Base-by-base conservation (phyloP, 2,113 vertebrate genomes). In the human (Homo sapiens) region DNA sequence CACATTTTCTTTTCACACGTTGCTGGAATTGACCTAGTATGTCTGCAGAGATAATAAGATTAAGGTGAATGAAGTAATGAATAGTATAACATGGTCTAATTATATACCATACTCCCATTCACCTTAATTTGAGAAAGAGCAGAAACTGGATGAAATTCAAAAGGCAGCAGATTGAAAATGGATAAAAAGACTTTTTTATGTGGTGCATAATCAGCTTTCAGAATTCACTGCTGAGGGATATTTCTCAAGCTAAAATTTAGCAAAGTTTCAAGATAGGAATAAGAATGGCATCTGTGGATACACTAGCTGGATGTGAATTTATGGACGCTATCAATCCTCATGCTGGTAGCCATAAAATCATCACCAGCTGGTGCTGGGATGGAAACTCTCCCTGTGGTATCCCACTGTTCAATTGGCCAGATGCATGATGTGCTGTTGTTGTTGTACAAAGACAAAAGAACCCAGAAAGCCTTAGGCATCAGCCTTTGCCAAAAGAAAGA, bases 281-380 rank as follows among this genome's bases (percentile, higher is more conserved):
- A 97, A 98, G 96, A 93, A 95, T 93, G 96, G 93, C 97, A 97
- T 96, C 96, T 98, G 98, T 96, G 98, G 97, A 96, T 97, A 92
- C 78, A 95, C 97, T 91, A 80, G 97, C 97, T 98, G 97, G 98
- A 98, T 97, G 98, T 95, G 95, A 98, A 98, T 98, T 97, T 98
- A 98, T 98, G 98, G 97, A 90, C 76, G 90, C 98, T 97, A 97
- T 98, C 98, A 98, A 98, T 99, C 98, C 97, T 98, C 97, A 89
- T 89, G 98, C 98, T 98, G 96, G 96, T 98, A 97, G 97, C 89
- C 98, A 98, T 98, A 98, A 98, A 98, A 90, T 97, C 98, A 97
- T 98, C 97, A 97, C 97, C 98, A 98, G 98, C 97, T 98, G 98
- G 98, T 98, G 89, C 96, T 96, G 94, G 92, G 80, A 97, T 92